These are phyloP conservation scores for Malurus splendens DNA, from an alignment of 2,797 vertebrate species.

Conservation along the genomic window DNA sequence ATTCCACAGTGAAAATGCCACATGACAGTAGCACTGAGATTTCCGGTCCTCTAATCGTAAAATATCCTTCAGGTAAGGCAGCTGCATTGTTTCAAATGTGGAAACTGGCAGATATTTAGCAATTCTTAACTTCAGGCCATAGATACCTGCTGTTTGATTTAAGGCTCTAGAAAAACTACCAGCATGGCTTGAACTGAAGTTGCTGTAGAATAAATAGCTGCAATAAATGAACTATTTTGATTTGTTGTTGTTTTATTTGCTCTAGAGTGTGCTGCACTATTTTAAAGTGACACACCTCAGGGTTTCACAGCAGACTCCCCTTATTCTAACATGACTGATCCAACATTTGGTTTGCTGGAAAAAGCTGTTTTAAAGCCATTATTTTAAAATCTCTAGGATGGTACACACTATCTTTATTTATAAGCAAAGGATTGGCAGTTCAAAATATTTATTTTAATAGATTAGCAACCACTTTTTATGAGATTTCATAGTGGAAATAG, in stretches of 20 bases:
- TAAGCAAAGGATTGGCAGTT: background rate
- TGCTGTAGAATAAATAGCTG: conserved; percentile 44
- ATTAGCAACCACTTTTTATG: background rate
- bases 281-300: conserved; percentile 6
- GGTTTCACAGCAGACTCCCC: conserved; percentile 3
- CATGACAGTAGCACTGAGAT: background rate
- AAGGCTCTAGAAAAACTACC: conserved; percentile 50
- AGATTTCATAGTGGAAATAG: background rate
- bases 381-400: background rate
- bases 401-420: background rate
- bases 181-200: conserved; percentile 39
- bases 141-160: conserved; percentile 66
- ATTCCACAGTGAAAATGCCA: background rate
- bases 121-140: conserved; percentile 56
- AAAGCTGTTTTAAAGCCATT: conserved; percentile 3
- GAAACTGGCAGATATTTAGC: conserved; percentile 43
- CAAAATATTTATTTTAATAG: background rate
- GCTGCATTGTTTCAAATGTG: conserved; percentile 31
- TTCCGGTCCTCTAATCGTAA: background rate
- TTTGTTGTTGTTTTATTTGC: conserved; percentile 43
- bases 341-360: background rate
- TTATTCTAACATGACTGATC: conserved; percentile 3
- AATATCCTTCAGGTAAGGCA: conserved; percentile 6
- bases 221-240: conserved; percentile 10
- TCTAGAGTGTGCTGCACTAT: background rate